Evolutionary conservation across 2,797 vertebrate genomes (phyloP).

Genomic region (Catamblyrhynchus diadema): DNA sequence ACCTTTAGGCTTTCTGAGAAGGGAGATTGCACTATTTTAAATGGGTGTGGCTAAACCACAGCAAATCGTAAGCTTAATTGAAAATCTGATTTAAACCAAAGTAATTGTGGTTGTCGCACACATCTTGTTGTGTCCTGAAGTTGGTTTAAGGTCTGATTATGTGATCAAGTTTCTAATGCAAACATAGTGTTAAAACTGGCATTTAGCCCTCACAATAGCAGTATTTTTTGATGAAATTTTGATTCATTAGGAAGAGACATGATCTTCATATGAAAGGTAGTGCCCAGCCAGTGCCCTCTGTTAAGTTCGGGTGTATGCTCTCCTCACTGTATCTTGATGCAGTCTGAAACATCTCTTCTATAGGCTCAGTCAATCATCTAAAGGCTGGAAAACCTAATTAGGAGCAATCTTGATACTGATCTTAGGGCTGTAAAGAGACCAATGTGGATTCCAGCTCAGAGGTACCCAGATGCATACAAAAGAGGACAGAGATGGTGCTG

Average conservation of each 20-base stretch:
- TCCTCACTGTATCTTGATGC: background rate
- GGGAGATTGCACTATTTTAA: background rate
- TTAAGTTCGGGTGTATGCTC: background rate
- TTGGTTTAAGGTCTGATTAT: background rate
- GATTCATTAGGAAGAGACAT: background rate
- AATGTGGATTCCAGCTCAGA: background rate
- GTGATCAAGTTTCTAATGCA: background rate
- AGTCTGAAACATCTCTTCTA: background rate
- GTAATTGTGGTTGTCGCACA: background rate
- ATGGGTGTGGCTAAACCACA: background rate
- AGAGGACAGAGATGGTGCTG: background rate
- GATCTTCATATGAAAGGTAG: background rate
- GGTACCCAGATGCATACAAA: background rate
- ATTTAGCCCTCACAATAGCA: background rate
- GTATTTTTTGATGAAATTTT: background rate
- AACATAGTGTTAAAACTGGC: background rate
- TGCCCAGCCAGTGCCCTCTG: background rate
- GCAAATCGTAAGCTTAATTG: background rate
- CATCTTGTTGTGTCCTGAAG: background rate
- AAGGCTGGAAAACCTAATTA: background rate
- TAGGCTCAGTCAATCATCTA: background rate
- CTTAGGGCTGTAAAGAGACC: background rate
- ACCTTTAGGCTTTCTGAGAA: constrained; percentile 5
- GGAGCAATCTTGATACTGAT: background rate
- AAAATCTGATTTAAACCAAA: constrained; percentile 7